Conservation (phyloP, 2,797 vertebrate species). For the Rhyacichthys aspro region DNA sequence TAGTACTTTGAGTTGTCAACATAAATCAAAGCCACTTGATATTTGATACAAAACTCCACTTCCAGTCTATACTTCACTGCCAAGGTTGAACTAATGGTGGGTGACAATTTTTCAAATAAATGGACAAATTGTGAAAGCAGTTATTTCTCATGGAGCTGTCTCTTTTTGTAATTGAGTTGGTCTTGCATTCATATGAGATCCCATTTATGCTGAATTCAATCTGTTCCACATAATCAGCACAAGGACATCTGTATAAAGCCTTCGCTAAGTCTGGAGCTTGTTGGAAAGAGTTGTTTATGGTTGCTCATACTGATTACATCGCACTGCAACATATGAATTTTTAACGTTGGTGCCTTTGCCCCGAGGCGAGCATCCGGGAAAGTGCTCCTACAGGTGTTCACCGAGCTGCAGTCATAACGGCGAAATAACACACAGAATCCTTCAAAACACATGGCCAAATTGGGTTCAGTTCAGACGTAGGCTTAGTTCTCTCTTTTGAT, state of each 20-base stretch:
- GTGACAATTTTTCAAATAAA: slow-evolving; percentile 22
- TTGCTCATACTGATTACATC: slow-evolving; percentile 32
- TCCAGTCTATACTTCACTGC: too few species aligned
- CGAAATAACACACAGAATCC: slow-evolving; percentile 16
- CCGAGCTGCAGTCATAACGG: slow-evolving; percentile 35
- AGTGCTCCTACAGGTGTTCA: slow-evolving; percentile 41
- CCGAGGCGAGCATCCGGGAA: slow-evolving; percentile 36
- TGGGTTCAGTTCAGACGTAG: too few species aligned
- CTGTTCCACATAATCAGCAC: not conserved
- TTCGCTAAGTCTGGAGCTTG: not conserved
- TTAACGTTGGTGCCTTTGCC: slow-evolving; percentile 40
- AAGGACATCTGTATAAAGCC: slow-evolving; percentile 11
- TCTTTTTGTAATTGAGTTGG: not conserved
- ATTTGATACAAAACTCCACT: too few species aligned
- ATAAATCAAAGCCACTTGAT: too few species aligned
- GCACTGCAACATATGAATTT: slow-evolving; percentile 43
- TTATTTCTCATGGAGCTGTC: slow-evolving; percentile 2
- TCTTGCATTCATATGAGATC: slow-evolving; percentile 1
- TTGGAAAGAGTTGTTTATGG: slow-evolving; percentile 24
- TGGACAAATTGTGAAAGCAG: not conserved
- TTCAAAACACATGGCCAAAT: not conserved
- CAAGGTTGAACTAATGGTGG: too few species aligned
- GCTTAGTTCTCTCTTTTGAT: too few species aligned
- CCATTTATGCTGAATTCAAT: slow-evolving; percentile 1
- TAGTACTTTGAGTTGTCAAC: too few species aligned